Conservation (phyloP, 2,888 invertebrate species). For the Acrobasis repandana region DNA sequence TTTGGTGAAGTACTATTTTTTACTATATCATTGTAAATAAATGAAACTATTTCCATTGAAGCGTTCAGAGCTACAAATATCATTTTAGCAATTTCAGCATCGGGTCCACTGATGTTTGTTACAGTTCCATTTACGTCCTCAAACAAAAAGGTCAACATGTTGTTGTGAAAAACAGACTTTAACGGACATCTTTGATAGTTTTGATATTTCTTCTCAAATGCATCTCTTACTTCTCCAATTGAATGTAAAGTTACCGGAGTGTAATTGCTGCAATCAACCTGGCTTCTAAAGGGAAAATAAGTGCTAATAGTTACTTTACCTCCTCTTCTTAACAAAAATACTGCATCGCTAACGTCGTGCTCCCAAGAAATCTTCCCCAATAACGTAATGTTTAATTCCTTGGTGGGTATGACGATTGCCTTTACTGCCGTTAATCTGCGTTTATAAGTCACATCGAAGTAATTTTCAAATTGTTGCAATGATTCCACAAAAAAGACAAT, state of each 20-base stretch:
- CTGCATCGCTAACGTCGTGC: slow-evolving; percentile 10
- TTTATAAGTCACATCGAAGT: not conserved
- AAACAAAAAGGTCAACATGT: not conserved
- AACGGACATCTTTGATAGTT: slow-evolving; percentile 18
- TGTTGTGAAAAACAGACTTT: not conserved
- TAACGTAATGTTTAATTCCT: not conserved
- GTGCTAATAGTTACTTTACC: slow-evolving; percentile 4
- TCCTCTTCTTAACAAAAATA: not conserved
- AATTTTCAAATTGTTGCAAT: not conserved
- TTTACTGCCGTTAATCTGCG: not conserved
- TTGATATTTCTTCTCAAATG: not conserved
- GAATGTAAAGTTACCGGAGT: slow-evolving; percentile 5
- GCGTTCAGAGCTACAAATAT: slow-evolving; percentile 13
- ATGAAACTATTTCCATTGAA: slow-evolving; percentile 3
- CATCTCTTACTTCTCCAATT: not conserved
- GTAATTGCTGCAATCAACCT: slow-evolving; percentile 3
- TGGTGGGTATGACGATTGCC: slow-evolving; percentile 5
- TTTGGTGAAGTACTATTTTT: not conserved
- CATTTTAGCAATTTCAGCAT: not conserved
- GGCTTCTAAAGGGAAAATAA: slow-evolving; percentile 14
- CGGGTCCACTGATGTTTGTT: not conserved
- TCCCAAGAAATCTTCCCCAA: slow-evolving; percentile 3
- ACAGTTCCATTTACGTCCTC: slow-evolving; percentile 5
- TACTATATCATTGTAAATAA: not conserved
- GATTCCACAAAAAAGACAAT: not conserved